These are phyloP conservation scores for Hemibagrus wyckioides DNA, from an alignment of 2,113 vertebrate genomes.

Conservation along the genomic window DNA sequence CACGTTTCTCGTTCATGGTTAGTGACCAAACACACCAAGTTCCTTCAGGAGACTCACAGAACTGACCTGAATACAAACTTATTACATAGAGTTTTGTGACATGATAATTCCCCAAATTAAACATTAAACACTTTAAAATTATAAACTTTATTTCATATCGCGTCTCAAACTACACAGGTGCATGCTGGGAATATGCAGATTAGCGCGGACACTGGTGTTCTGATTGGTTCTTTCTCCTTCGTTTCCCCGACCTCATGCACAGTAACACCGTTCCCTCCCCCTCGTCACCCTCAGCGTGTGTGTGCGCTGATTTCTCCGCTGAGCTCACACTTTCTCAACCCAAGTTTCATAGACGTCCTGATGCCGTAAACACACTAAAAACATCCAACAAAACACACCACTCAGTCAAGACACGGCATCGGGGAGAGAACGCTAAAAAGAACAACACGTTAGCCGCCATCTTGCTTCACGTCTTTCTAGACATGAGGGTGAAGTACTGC, in stretches of 20 bases:
- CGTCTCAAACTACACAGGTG: not conserved
- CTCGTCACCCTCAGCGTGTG: too few species aligned
- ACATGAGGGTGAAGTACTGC: not conserved
- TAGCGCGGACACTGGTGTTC: not conserved
- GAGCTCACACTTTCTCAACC: too few species aligned
- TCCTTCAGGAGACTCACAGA: not conserved
- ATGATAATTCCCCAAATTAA: not conserved
- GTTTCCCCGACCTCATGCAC: not conserved
- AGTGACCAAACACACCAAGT: not conserved
- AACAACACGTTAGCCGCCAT: too few species aligned
- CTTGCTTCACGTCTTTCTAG: too few species aligned
- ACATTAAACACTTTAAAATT: not conserved
- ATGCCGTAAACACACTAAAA: too few species aligned
- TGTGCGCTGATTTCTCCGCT: too few species aligned
- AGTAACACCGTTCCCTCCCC: too few species aligned
- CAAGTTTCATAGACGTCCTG: too few species aligned
- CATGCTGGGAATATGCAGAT: slow-evolving; percentile 14
- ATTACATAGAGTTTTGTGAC: too few species aligned
- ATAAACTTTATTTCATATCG: not conserved
- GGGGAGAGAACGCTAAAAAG: too few species aligned
- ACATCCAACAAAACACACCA: too few species aligned
- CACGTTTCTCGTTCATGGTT: not conserved
- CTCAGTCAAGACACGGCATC: too few species aligned
- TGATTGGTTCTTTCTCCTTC: not conserved
- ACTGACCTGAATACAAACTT: not conserved